phyloP scores from a whole-genome alignment of 2,113 vertebrate genomes.

The Megalops atlanticus region DNA sequence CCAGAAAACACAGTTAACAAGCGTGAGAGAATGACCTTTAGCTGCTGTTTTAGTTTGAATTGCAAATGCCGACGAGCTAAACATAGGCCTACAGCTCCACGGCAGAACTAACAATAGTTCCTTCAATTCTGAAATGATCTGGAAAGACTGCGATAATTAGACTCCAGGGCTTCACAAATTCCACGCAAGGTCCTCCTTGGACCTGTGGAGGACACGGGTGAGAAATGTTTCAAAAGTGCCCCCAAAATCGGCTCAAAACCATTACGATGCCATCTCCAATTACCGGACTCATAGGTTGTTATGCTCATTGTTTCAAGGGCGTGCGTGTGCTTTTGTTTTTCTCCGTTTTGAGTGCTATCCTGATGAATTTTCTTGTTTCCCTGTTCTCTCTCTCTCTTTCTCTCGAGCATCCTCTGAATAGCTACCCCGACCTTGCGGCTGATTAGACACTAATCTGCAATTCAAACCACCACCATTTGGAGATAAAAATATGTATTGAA shows the following conservation, averaged over 20 bases:
- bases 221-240: not conserved
- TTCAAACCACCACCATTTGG: not conserved
- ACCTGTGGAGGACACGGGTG: not conserved
- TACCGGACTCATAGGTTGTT: too few species aligned
- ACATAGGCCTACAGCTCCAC: not conserved
- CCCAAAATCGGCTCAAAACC: not conserved
- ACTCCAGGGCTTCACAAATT: not conserved
- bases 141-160: not conserved
- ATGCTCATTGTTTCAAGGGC: not conserved
- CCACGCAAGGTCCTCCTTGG: not conserved
- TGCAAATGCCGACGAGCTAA: constrained; percentile 9
- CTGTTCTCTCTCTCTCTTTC: not conserved
- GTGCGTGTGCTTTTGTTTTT: not conserved
- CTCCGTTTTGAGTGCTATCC: not conserved
- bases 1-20: not conserved
- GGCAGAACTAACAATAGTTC: not conserved
- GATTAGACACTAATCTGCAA: not conserved
- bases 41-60: not conserved
- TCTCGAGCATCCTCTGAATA: not conserved
- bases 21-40: not conserved
- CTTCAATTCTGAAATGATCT: constrained; percentile 4
- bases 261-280: not conserved
- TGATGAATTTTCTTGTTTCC: not conserved
- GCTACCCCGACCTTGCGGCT: not conserved
- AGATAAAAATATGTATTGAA: not conserved